Percentiles rank a stretch among this genome's conserved stretches.
Evolutionary conservation across 2,888 invertebrate genomes (phyloP).

Genomic region (Therioaphis trifolii): DNA sequence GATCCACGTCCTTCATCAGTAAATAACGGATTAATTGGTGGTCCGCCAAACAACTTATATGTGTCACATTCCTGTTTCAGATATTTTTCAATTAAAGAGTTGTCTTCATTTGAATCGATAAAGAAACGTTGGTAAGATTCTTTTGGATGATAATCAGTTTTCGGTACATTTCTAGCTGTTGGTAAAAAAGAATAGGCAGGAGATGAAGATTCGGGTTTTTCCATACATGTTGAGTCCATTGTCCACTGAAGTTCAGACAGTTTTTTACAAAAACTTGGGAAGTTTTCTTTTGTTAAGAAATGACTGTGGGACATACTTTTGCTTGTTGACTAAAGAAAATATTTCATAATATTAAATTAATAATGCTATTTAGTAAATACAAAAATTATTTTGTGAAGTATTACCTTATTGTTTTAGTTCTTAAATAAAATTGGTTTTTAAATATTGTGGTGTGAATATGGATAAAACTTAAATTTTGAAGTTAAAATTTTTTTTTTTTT

Average conservation of each 20-base stretch:
- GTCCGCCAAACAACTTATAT: slow-evolving; percentile 51
- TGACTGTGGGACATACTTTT: slow-evolving; percentile 60
- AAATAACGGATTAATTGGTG: slow-evolving; percentile 58
- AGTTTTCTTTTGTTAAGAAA: slow-evolving; percentile 61
- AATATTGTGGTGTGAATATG: slow-evolving; percentile 1
- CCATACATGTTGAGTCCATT: slow-evolving; percentile 41
- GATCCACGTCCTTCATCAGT: slow-evolving; percentile 61
- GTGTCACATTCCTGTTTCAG: slow-evolving; percentile 55
- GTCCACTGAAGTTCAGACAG: slow-evolving; percentile 58
- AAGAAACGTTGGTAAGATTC: slow-evolving; percentile 50
- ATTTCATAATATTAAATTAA: not conserved
- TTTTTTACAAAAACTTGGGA: slow-evolving; percentile 56
- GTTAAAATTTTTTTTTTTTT: not conserved
- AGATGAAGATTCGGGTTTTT: slow-evolving; percentile 54
- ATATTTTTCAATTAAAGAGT: slow-evolving; percentile 59
- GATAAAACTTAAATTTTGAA: not conserved
- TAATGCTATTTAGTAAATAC: not conserved
- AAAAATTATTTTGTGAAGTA: not conserved
- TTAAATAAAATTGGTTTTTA: slow-evolving; percentile 36
- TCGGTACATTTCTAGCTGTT: slow-evolving; percentile 55
- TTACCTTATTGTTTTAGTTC: slow-evolving; percentile 30
- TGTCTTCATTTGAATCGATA: slow-evolving; percentile 48
- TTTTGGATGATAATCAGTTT: slow-evolving; percentile 60
- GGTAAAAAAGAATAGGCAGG: slow-evolving; percentile 58
- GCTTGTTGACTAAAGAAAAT: slow-evolving; percentile 34